A percentile compares a stretch with the other conserved stretches of the same genome.
These are phyloP conservation scores for Acropora yongei DNA, from an alignment of 64 coral and sea anemone species.

Conservation along the genomic window DNA sequence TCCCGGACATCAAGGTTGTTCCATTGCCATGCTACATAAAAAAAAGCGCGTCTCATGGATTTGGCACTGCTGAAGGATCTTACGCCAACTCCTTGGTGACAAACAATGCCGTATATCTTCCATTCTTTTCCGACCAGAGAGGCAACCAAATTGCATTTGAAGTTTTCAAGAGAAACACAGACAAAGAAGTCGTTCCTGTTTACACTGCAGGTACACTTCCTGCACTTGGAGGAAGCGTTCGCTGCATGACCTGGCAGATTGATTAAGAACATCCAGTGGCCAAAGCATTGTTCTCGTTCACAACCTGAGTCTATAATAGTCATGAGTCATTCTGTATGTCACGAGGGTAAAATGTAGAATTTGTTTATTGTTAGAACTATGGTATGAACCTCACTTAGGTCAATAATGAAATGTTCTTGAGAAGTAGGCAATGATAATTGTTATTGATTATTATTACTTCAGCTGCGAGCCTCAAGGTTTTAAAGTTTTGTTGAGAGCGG, in stretches of 20 bases:
- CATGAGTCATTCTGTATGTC: no score
- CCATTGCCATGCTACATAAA: constrained; percentile 72
- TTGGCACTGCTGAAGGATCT: constrained; percentile 71
- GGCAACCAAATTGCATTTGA: constrained; percentile 59
- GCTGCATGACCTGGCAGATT: constrained; percentile 58
- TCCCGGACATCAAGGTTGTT: constrained; percentile 48
- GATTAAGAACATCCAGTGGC: constrained; percentile 43
- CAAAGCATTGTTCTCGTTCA: constrained; percentile 30
- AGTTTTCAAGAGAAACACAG: constrained; percentile 38
- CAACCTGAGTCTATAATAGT: no score
- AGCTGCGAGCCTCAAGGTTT: no score
- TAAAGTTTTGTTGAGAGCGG: no score
- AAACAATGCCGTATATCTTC: constrained; percentile 77
- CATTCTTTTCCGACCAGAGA: constrained; percentile 68
- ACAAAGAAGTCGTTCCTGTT: constrained; percentile 54
- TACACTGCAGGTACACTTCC: constrained; percentile 2
- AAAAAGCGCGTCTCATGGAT: constrained; percentile 50
- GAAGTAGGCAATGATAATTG: no score
- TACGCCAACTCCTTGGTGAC: constrained; percentile 87
- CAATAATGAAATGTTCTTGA: no score
- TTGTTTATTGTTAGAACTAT: no score
- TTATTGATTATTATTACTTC: no score
- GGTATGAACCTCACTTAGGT: no score
- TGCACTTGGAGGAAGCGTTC: constrained; percentile 61
- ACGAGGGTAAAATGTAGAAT: no score